Percentiles rank a stretch among this genome's conserved stretches.
Evolutionary conservation across 1,140 invertebrate genomes (phyloP).

Genomic region (Drosophila pseudoananassae): DNA sequence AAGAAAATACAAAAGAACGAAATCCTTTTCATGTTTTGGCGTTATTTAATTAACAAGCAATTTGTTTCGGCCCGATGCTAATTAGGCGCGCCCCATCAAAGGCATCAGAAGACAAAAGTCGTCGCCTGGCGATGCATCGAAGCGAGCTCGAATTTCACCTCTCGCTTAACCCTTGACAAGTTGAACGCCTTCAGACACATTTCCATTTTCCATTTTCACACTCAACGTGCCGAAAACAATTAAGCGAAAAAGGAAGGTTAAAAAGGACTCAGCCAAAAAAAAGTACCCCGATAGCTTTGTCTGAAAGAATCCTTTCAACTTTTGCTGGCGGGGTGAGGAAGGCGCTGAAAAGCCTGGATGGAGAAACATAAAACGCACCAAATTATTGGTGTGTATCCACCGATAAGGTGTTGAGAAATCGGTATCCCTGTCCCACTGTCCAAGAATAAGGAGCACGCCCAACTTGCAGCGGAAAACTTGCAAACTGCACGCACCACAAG

Average conservation of each 20-base stretch:
- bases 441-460: constrained; percentile 5
- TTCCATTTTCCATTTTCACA: constrained; percentile 64
- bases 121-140: constrained; percentile 46
- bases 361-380: neutral
- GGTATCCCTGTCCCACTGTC: neutral
- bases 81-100: constrained; percentile 58
- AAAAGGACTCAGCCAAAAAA: constrained; percentile 31
- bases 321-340: constrained; percentile 3
- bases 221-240: constrained; percentile 59
- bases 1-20: constrained; percentile 22
- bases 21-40: constrained; percentile 53
- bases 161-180: constrained; percentile 33
- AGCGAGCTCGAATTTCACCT: constrained; percentile 50
- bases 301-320: constrained; percentile 37
- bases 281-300: constrained; percentile 25
- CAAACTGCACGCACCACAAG: constrained; percentile 58
- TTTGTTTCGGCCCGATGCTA: constrained; percentile 52
- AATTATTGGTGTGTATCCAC: constrained; percentile 23
- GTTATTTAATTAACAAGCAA: constrained; percentile 64
- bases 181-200: constrained; percentile 43
- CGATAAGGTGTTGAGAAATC: constrained; percentile 6
- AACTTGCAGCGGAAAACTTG: constrained; percentile 50
- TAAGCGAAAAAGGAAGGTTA: constrained; percentile 38
- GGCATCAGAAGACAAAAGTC: constrained; percentile 38
- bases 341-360: neutral